Base-by-base conservation (phyloP, 2,113 vertebrate species). In the Perccottus glenii region DNA sequence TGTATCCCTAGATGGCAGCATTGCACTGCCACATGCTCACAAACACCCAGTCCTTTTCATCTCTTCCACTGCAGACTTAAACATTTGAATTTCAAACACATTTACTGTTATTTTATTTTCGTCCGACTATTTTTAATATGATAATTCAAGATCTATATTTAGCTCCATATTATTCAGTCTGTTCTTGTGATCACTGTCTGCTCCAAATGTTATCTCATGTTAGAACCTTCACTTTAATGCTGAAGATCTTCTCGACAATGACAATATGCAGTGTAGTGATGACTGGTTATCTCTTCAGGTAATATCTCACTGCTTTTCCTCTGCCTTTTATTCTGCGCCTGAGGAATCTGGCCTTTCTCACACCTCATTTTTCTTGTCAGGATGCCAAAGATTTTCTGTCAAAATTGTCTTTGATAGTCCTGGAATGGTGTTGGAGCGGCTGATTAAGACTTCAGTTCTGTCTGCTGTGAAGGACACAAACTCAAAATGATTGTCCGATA, bases 61-160 rank as follows among this genome's bases (percentile, higher is more conserved):
- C 50, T 32, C 50, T 19, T n/a, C 9, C 12, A 32, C 67, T 8
- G 32, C 43, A 40, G 19, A 27, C 55, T 70, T 27, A 42, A 58
- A 50, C 45, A 76, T 70, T 55, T 72, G 70, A 80, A 75, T 80
- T 84, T 86, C 75, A 86, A 83, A 83, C 62, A 48, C 42, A 74
- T 81, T 69, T 46, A 19, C 32, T 52, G 7, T 67, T 62, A 59
- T 65, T 76, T 75, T 74, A 78, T 78, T 77, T 76, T 57, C 0
- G 51, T 75, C 70, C 4, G 16, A 40, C 48, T 40, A 35, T 60
- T 66, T 72, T 60, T 71, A 66, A 76, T 65, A 67, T 57, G 66
- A 12, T 57, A 46, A 61, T 33, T 16, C 44, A 59, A 46, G 56
- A 19, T 61, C 78, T 77, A 78, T 73, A 81, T 83, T 83, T 84